These are phyloP conservation scores for Tenualosa ilisha DNA, from an alignment of 2,797 vertebrate genomes.

Conservation along the genomic window DNA sequence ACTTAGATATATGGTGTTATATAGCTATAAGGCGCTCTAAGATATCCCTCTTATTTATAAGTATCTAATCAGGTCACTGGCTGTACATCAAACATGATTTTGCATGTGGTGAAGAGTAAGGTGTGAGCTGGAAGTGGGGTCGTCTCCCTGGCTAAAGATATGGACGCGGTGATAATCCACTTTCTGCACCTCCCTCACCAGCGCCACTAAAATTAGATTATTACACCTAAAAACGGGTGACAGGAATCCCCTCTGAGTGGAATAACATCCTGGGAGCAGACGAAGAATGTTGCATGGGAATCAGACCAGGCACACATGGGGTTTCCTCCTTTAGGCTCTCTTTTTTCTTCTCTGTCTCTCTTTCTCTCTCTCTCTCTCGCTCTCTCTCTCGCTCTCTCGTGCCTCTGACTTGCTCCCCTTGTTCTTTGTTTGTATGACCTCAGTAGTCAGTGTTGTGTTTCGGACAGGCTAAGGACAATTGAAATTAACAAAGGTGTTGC, in stretches of 20 bases:
- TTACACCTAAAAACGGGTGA: conserved; percentile 70
- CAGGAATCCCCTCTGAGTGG: conserved; percentile 65
- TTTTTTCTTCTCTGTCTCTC: conserved; percentile 33
- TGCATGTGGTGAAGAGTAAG: neutral
- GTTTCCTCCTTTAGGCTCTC: conserved; percentile 43
- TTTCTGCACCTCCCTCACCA: conserved; percentile 60
- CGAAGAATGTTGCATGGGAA: conserved; percentile 66
- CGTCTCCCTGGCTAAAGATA: conserved; percentile 65
- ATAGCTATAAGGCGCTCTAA: neutral
- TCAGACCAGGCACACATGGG: conserved; percentile 44
- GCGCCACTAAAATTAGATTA: conserved; percentile 76
- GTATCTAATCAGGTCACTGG: neutral
- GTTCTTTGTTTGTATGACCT: neutral
- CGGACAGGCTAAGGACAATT: conserved; percentile 65
- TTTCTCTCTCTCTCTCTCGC: too few relatives aligned
- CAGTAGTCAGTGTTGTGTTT: conserved; percentile 63
- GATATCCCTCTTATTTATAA: neutral
- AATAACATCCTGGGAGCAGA: conserved; percentile 59
- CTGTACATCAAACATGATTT: neutral
- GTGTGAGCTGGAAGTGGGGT: conserved; percentile 57
- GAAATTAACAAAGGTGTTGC: conserved; percentile 74
- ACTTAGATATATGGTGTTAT: neutral
- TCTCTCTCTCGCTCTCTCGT: neutral
- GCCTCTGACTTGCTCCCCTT: neutral
- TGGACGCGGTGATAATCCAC: conserved; percentile 65